phyloP scores from a whole-genome alignment of 35 echinoderm and acorn worm genomes.

The Strongylocentrotus purpuratus region DNA sequence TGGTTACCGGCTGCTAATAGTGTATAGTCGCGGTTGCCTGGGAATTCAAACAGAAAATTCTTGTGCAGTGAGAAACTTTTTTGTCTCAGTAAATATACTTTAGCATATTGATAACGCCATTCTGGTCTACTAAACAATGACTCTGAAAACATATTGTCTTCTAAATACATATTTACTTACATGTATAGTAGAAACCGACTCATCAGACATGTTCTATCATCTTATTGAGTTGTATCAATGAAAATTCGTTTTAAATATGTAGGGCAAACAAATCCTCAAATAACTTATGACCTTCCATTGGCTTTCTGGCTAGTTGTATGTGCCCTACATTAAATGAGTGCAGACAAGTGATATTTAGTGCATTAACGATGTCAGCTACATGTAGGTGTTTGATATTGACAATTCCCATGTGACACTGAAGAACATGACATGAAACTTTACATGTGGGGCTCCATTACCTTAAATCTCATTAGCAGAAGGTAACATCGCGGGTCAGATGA shows the following conservation, averaged over 20 bases:
- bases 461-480: neutral
- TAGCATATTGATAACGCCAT: neutral
- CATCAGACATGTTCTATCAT: neutral
- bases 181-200: neutral
- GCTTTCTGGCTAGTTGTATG: neutral
- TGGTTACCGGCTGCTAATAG: neutral
- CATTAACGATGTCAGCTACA: neutral
- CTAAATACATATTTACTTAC: conserved; percentile 7
- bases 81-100: neutral
- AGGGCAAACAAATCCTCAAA: neutral
- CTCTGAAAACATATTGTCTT: neutral
- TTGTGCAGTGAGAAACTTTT: neutral
- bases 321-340: neutral
- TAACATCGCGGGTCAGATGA: neutral
- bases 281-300: neutral
- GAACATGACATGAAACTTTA: neutral
- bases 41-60: neutral
- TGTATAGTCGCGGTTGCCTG: neutral
- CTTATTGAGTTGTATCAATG: neutral
- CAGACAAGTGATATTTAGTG: neutral
- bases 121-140: neutral
- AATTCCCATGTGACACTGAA: conserved; percentile 6
- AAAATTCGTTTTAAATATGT: neutral
- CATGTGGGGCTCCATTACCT: conserved; percentile 28
- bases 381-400: neutral